Conservation (phyloP, 2,888 invertebrate species). For the Leptinotarsa juncta region DNA sequence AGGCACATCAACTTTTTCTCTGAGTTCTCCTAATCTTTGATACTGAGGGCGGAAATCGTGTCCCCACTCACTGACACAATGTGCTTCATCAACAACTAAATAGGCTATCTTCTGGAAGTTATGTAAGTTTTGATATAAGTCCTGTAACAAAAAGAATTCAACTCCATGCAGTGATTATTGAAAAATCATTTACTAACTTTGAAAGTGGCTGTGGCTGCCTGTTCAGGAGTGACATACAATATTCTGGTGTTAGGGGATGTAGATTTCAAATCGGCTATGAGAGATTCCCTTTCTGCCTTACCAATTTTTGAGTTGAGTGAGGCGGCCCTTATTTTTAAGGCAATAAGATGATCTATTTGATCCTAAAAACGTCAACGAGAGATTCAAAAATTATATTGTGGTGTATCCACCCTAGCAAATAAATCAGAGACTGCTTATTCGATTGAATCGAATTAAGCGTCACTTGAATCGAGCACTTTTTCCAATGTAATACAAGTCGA, state of each 20-base stretch:
- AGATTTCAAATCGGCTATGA: constrained; percentile 79
- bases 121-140: constrained; percentile 75
- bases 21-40: constrained; percentile 83
- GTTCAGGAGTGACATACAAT: constrained; percentile 97
- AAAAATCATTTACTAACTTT: constrained; percentile 63
- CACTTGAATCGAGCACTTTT: no score
- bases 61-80: constrained; percentile 99
- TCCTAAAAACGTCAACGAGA: constrained; percentile 69
- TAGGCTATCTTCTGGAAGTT: constrained; percentile 85
- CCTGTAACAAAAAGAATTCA: constrained; percentile 59
- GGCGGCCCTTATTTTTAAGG: constrained; percentile 83
- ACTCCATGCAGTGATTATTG: background rate
- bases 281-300: constrained; percentile 78
- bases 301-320: constrained; percentile 94
- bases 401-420: background rate
- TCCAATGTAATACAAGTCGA: no score
- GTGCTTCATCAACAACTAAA: constrained; percentile 97
- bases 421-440: background rate
- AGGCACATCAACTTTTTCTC: constrained; percentile 76
- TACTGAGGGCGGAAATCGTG: constrained; percentile 98
- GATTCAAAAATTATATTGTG: background rate
- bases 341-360: constrained; percentile 88
- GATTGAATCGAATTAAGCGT: background rate
- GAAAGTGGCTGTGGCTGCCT: constrained; percentile 85
- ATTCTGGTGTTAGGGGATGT: constrained; percentile 82